Conservation (phyloP, 92 coral and sea anemone species). For the Zoanthus sociatus region DNA sequence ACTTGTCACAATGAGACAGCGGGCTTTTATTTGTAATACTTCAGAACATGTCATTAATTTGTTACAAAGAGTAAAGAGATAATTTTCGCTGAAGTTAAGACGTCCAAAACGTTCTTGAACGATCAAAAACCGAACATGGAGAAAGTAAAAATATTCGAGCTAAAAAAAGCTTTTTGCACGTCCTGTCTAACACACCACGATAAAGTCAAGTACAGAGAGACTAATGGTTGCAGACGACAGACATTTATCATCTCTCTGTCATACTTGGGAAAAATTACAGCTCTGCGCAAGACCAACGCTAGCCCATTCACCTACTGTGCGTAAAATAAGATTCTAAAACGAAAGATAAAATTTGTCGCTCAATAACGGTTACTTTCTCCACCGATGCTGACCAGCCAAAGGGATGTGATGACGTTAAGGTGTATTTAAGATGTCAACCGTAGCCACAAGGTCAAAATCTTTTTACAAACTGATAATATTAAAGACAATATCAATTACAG, state of each 20-base stretch:
- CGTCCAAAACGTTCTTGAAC: neutral
- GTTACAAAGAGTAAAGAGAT: neutral
- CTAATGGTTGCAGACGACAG: slow-evolving; percentile 16
- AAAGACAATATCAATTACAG: neutral
- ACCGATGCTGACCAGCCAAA: neutral
- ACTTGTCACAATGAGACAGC: slow-evolving; percentile 1
- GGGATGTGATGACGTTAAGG: neutral
- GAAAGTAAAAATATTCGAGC: neutral
- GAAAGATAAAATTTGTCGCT: neutral
- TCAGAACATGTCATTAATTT: neutral
- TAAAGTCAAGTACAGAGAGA: neutral
- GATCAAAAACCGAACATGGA: neutral
- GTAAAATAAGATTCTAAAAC: neutral
- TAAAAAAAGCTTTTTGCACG: neutral
- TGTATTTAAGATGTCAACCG: neutral
- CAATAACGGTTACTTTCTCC: neutral
- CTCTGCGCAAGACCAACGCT: neutral
- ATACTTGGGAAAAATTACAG: neutral
- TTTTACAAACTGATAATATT: neutral
- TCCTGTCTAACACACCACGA: neutral
- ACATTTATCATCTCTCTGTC: neutral
- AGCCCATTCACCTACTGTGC: neutral
- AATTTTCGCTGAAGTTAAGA: neutral
- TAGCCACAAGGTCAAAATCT: neutral
- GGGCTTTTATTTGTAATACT: neutral